Evolutionary conservation across 2,888 invertebrate species (phyloP).

Genomic region (Drosophila recens): DNA sequence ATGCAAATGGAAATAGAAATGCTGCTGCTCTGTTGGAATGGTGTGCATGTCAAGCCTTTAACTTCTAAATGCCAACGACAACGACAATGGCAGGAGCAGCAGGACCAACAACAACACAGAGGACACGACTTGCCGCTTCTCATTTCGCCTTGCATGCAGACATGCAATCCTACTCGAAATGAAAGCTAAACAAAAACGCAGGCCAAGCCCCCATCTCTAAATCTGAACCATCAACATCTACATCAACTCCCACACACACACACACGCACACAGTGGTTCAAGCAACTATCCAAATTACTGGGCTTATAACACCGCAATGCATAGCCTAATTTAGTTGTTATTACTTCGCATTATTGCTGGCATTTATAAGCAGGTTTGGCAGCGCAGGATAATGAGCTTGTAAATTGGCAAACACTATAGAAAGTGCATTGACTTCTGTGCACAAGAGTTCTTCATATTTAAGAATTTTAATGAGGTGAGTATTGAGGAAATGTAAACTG

Average conservation of each 20-base stretch:
- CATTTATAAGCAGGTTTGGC: conserved; percentile 2
- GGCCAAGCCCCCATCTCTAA: conserved; percentile 47
- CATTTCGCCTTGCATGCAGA: conserved; percentile 72
- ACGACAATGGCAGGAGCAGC: conserved; percentile 23
- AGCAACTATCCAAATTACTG: background rate
- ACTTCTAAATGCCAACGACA: conserved; percentile 68
- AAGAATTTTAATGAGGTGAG: background rate
- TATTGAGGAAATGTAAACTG: background rate
- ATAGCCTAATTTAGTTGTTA: conserved; percentile 31
- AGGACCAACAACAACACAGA: conserved; percentile 48
- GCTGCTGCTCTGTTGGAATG: conserved; percentile 32
- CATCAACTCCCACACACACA: conserved; percentile 1
- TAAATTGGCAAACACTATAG: conserved; percentile 19
- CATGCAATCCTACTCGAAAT: conserved; percentile 76
- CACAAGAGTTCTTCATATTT: background rate
- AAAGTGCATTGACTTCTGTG: background rate
- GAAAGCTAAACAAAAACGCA: conserved; percentile 59
- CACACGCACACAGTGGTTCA: conserved; percentile 39
- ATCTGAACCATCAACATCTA: too few relatives aligned
- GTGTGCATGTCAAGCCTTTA: conserved; percentile 65
- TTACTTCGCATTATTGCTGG: conserved; percentile 11
- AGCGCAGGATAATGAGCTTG: conserved; percentile 18
- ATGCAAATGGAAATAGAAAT: conserved; percentile 26
- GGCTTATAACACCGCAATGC: conserved; percentile 16
- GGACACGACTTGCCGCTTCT: conserved; percentile 61